phyloP scores from a whole-genome alignment of 53 echinoderm and acorn worm species.

The Stichopus horrens region DNA sequence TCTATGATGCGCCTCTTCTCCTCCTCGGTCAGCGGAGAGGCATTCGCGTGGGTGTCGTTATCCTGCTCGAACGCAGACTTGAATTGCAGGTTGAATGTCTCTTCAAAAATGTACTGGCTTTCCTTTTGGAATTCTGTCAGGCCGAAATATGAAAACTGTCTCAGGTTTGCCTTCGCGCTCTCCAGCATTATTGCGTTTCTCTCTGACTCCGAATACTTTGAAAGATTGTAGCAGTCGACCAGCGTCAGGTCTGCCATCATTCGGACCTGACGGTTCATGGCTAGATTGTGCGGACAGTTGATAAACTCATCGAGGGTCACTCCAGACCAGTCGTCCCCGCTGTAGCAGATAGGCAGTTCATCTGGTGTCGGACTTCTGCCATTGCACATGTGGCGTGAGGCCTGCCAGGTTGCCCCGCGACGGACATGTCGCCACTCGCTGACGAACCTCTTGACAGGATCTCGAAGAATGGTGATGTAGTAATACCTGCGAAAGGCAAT shows the following conservation, averaged over 20 bases:
- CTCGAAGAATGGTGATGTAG: conserved; percentile 85
- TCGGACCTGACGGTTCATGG: conserved; percentile 80
- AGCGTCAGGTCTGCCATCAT: conserved; percentile 86
- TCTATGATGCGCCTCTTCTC: conserved; percentile 49
- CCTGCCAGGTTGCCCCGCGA: conserved; percentile 89
- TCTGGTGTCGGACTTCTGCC: conserved; percentile 58
- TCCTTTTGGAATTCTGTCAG: conserved; percentile 81
- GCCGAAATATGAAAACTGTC: conserved; percentile 78
- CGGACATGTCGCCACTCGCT: conserved; percentile 94
- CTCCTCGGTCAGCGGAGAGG: conserved; percentile 41
- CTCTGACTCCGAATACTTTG: conserved; percentile 60
- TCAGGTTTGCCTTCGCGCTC: conserved; percentile 79
- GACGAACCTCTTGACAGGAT: conserved; percentile 75
- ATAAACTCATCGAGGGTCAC: conserved; percentile 80
- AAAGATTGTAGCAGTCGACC: conserved; percentile 82
- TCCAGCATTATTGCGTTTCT: conserved; percentile 64
- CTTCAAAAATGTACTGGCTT: conserved; percentile 85
- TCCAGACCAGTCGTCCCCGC: conserved; percentile 66
- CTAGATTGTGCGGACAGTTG: conserved; percentile 76
- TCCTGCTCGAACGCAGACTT: conserved; percentile 61
- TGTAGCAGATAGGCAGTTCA: conserved; percentile 70
- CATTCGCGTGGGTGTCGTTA: conserved; percentile 68
- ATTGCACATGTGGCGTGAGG: conserved; percentile 80
- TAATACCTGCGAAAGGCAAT: conserved; percentile 64
- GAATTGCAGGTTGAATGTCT: conserved; percentile 79